A percentile compares a stretch with the other conserved stretches of the same genome.
Conservation (phyloP, 2,797 vertebrate species). For the Hoplostethus atlanticus region DNA sequence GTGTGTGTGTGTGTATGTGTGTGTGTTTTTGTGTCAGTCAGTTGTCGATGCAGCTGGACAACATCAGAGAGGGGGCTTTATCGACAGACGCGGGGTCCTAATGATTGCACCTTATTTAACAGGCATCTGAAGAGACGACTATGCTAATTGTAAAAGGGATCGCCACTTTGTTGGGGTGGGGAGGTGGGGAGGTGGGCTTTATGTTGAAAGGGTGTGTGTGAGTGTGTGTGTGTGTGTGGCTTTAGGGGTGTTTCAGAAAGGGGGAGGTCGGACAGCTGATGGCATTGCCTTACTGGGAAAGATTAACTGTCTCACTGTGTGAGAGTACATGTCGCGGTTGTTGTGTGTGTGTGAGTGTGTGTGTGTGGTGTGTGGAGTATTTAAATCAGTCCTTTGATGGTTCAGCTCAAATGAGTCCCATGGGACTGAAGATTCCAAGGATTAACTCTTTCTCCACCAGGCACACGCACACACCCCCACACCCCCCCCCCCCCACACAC, state of each 20-base stretch:
- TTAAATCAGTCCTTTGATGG: constrained; percentile 89
- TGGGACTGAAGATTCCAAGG: constrained; percentile 65
- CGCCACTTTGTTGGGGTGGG: constrained; percentile 64
- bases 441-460: constrained; percentile 76
- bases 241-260: neutral
- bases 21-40: constrained; percentile 70
- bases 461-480: constrained; percentile 12
- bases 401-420: constrained; percentile 84
- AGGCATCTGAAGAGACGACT: constrained; percentile 94
- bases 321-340: neutral
- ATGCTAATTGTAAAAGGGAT: constrained; percentile 94
- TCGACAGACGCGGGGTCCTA: constrained; percentile 94
- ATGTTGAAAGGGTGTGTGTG: constrained; percentile 36
- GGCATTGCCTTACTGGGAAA: constrained; percentile 1
- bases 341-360: neutral
- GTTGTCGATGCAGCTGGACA: constrained; percentile 90
- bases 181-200: constrained; percentile 29
- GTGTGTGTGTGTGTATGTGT: constrained; percentile 29
- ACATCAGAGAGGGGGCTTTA: constrained; percentile 94
- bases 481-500: constrained; percentile 20
- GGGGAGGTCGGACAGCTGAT: neutral
- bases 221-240: neutral
- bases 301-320: constrained; percentile 5
- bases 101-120: constrained; percentile 97
- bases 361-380: constrained; percentile 41